Evolutionary conservation across 2,797 vertebrate genomes (phyloP).

Genomic region (Scarus forsteni): DNA sequence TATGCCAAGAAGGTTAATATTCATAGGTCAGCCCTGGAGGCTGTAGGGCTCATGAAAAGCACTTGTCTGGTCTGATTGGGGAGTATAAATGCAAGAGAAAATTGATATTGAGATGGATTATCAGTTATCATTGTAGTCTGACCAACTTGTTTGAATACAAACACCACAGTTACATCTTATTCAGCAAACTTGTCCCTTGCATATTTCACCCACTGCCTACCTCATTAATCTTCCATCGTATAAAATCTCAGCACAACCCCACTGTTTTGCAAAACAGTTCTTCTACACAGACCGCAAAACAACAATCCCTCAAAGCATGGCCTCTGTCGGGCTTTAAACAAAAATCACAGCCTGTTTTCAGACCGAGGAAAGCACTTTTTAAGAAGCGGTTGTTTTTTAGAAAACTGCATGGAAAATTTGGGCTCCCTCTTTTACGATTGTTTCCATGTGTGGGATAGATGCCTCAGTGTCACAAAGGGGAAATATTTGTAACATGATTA

Average conservation of each 20-base stretch:
- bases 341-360: slow-evolving; percentile 47
- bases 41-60: too few species aligned
- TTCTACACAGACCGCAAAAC: slow-evolving; percentile 61
- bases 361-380: slow-evolving; percentile 62
- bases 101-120: too few species aligned
- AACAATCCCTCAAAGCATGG: slow-evolving; percentile 56
- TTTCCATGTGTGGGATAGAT: slow-evolving; percentile 36
- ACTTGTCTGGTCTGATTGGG: too few species aligned
- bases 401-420: slow-evolving; percentile 50
- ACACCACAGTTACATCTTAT: slow-evolving; percentile 31
- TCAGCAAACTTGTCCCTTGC: slow-evolving; percentile 43
- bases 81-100: too few species aligned
- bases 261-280: slow-evolving; percentile 43
- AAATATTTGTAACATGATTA: slow-evolving; percentile 31
- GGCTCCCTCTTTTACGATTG: slow-evolving; percentile 44
- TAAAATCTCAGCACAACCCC: slow-evolving; percentile 52
- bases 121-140: too few species aligned
- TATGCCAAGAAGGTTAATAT: too few species aligned
- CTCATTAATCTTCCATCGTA: slow-evolving; percentile 37
- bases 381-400: slow-evolving; percentile 54
- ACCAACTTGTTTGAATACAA: slow-evolving; percentile 29
- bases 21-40: too few species aligned
- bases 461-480: slow-evolving; percentile 25
- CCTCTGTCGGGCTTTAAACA: slow-evolving; percentile 47
- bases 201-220: slow-evolving; percentile 20